Percentiles rank a stretch among this genome's conserved stretches.
Evolutionary conservation across 2,113 vertebrate species (phyloP).

Genomic region (Poeciliopsis prolifica): DNA sequence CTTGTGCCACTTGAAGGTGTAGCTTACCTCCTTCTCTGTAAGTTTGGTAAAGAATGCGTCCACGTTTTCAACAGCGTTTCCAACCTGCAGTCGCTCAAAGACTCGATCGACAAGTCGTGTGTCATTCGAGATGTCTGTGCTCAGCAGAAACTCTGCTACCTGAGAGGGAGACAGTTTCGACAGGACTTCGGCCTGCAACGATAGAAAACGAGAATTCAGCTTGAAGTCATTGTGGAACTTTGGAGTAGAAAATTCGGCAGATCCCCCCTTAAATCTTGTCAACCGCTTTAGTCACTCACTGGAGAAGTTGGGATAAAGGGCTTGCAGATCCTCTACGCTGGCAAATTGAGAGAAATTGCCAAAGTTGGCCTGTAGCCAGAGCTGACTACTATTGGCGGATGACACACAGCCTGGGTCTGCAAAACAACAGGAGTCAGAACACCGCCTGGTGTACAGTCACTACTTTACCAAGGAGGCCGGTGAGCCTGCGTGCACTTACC

Average conservation of each 20-base stretch:
- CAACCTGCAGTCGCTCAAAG: conserved; percentile 27
- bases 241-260: background rate
- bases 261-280: background rate
- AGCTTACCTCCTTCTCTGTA: conserved; percentile 16
- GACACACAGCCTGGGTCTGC: conserved; percentile 11
- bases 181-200: background rate
- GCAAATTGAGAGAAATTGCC: conserved; percentile 10
- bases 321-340: conserved; percentile 32
- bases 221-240: no score
- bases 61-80: conserved; percentile 39
- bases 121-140: conserved; percentile 22
- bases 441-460: background rate
- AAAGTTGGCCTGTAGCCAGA: conserved; percentile 4
- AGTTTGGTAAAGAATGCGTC: conserved; percentile 15
- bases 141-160: conserved; percentile 47
- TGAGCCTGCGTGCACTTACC: background rate
- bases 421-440: background rate
- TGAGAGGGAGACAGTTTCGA: conserved; percentile 52
- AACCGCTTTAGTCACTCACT: conserved; percentile 33
- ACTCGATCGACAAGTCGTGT: conserved; percentile 22
- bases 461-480: background rate
- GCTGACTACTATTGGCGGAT: conserved; percentile 3
- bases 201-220: background rate
- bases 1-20: background rate
- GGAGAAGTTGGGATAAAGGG: conserved; percentile 58